Conservation (phyloP, 2,888 invertebrate genomes). For the Eledone cirrhosa region DNA sequence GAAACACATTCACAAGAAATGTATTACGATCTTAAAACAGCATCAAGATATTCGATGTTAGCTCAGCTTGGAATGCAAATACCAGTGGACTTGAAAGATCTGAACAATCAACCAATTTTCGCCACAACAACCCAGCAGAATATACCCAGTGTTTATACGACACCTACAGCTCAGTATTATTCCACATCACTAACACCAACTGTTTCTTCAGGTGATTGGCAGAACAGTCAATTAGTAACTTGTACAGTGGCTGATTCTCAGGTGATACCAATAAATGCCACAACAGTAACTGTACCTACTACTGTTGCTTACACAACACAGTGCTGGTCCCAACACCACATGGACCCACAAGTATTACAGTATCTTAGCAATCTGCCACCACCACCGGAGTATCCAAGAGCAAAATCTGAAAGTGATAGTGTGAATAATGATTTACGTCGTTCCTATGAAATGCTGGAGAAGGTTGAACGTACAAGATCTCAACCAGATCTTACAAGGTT, state of each 20-base stretch:
- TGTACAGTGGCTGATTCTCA: conserved; percentile 39
- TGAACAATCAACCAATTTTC: conserved; percentile 3
- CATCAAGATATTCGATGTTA: conserved; percentile 56
- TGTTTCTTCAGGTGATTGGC: conserved; percentile 19
- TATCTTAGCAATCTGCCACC: conserved; percentile 56
- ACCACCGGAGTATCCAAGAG: conserved; percentile 61
- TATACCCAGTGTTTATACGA: conserved; percentile 36
- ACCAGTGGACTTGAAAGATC: conserved; percentile 38
- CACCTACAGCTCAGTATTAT: conserved; percentile 34
- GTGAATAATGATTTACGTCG: conserved; percentile 44
- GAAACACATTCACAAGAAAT: conserved; percentile 69
- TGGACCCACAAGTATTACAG: conserved; percentile 35
- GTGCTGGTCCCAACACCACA: conserved; percentile 15
- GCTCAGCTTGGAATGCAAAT: conserved; percentile 59
- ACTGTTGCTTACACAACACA: conserved; percentile 9
- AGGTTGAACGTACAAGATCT: conserved; percentile 74
- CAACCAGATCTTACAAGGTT: conserved; percentile 83
- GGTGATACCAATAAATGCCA: conserved; percentile 26
- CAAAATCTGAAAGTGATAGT: conserved; percentile 35
- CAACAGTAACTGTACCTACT: background rate
- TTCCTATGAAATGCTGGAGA: conserved; percentile 50
- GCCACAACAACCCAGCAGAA: background rate
- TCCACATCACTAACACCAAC: background rate
- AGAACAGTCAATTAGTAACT: conserved; percentile 28
- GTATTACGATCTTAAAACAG: conserved; percentile 44